Conservation (phyloP, 2,888 invertebrate species). For the Caenorhabditis drosophilae region DNA sequence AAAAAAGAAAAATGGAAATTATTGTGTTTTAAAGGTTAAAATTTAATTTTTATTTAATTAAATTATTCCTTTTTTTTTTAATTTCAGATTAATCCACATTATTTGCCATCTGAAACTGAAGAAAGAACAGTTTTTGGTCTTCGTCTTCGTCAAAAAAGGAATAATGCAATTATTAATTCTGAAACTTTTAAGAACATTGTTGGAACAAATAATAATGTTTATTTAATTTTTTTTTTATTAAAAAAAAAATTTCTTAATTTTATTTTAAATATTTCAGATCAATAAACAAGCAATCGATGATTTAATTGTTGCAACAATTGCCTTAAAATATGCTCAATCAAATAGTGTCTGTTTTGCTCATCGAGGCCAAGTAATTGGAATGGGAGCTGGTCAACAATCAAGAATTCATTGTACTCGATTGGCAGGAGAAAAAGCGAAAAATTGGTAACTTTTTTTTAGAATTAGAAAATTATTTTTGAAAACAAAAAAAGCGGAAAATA, state of each 20-base stretch:
- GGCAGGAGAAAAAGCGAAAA: constrained; percentile 94
- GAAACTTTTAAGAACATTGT: constrained; percentile 84
- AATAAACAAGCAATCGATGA: constrained; percentile 83
- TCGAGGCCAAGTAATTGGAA: constrained; percentile 80
- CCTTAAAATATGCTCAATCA: constrained; percentile 95
- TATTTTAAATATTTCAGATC: constrained; percentile 73
- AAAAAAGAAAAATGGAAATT: constrained; percentile 92
- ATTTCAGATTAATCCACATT: constrained; percentile 83
- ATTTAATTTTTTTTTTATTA: no score
- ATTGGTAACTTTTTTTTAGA: constrained; percentile 78
- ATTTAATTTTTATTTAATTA: not conserved
- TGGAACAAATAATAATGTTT: constrained; percentile 76
- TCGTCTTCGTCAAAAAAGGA: constrained; percentile 81
- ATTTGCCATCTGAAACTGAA: constrained; percentile 83
- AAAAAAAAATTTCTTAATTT: no score
- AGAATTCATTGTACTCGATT: constrained; percentile 96
- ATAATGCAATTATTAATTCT: constrained; percentile 83
- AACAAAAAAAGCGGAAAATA: not conserved
- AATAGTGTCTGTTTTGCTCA: constrained; percentile 96
- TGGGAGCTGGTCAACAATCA: constrained; percentile 98
- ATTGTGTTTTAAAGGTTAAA: constrained; percentile 82
- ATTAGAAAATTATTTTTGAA: not conserved
- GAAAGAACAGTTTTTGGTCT: constrained; percentile 84
- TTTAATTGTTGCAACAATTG: constrained; percentile 91
- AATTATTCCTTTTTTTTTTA: not conserved